These are phyloP conservation scores for Scaptomyza pallida DNA, from an alignment of 1,140 invertebrate genomes.

Conservation along the genomic window DNA sequence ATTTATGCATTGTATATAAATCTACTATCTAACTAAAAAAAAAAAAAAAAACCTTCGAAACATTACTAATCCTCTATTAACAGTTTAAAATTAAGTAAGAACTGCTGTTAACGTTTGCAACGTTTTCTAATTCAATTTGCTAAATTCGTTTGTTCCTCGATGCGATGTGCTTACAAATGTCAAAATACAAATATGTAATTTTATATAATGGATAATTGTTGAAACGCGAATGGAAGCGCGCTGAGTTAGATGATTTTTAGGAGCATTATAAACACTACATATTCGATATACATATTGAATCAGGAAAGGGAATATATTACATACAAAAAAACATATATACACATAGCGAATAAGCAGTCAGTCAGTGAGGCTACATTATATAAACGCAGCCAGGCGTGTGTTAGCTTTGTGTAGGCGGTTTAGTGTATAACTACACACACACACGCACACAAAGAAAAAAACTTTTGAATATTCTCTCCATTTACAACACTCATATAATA, in stretches of 20 bases:
- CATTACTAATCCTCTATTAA: slow-evolving; percentile 35
- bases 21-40: not conserved
- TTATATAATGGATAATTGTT: not conserved
- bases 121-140: too few relatives aligned
- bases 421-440: slow-evolving; percentile 1
- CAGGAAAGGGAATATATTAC: slow-evolving; percentile 24
- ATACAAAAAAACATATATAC: slow-evolving; percentile 36
- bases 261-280: slow-evolving; percentile 59
- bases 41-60: slow-evolving; percentile 19
- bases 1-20: not conserved
- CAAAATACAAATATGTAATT: slow-evolving; percentile 23
- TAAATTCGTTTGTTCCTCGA: slow-evolving; percentile 74
- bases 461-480: slow-evolving; percentile 43
- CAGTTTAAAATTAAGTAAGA: too few relatives aligned
- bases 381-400: slow-evolving; percentile 15
- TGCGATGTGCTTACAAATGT: slow-evolving; percentile 52
- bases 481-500: slow-evolving; percentile 28
- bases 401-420: slow-evolving; percentile 48
- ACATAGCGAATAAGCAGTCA: slow-evolving; percentile 38
- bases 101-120: too few relatives aligned
- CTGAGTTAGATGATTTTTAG: slow-evolving; percentile 30
- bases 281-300: slow-evolving; percentile 75
- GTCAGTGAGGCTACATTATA: slow-evolving; percentile 45
- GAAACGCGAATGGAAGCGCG: slow-evolving; percentile 2
- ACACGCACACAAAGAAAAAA: slow-evolving; percentile 24